These are phyloP conservation scores for Stenopsyche tienmushanensis DNA, from an alignment of 1,140 invertebrate genomes.

Conservation along the genomic window DNA sequence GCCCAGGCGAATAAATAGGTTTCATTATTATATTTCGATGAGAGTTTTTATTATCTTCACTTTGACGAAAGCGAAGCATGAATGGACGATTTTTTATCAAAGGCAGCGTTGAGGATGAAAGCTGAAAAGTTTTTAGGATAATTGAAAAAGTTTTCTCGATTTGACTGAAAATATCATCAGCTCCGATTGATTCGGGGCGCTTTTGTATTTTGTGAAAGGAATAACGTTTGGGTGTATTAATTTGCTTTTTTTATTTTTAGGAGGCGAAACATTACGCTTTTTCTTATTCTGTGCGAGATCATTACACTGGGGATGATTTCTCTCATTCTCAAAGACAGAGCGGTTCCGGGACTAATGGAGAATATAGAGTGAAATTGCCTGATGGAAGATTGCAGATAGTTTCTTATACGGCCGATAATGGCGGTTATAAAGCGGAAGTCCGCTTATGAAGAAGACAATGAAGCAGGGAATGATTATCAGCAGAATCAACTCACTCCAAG, in stretches of 20 bases:
- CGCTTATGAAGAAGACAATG: conserved; percentile 51
- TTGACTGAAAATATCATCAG: not conserved
- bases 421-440: conserved; percentile 58
- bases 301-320: conserved; percentile 58
- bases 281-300: conserved; percentile 57
- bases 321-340: conserved; percentile 57
- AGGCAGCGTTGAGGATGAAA: not conserved
- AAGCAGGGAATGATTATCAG: too few relatives aligned
- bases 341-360: conserved; percentile 59
- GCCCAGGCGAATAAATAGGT: too few relatives aligned
- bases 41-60: too few relatives aligned
- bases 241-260: conserved; percentile 44
- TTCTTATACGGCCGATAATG: conserved; percentile 59
- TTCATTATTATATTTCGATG: too few relatives aligned
- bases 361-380: conserved; percentile 73
- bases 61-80: not conserved
- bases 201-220: not conserved
- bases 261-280: conserved; percentile 57
- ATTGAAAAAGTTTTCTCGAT: conserved; percentile 11
- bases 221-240: not conserved
- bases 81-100: conserved; percentile 2
- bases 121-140: conserved; percentile 1
- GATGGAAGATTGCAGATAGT: conserved; percentile 71
- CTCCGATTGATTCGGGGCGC: conserved; percentile 2
- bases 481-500: not conserved